These are phyloP conservation scores for Vulpes ferrilata DNA, from an alignment of 2,113 vertebrate genomes.

Conservation along the genomic window DNA sequence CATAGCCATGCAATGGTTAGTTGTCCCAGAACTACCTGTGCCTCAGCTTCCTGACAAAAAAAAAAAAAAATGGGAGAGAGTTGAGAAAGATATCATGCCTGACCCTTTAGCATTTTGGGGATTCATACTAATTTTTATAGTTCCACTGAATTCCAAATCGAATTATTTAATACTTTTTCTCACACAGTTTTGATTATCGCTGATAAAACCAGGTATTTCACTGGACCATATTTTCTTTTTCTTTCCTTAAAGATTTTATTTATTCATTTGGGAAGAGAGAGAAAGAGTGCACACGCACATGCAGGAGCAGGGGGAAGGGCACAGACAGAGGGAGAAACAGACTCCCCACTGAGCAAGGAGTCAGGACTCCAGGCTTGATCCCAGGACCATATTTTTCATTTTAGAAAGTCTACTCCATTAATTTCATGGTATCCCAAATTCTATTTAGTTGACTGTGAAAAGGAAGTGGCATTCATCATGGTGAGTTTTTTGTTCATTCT, in stretches of 20 bases:
- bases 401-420: conserved; percentile 28
- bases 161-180: not conserved
- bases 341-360: too few species aligned
- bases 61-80: not conserved
- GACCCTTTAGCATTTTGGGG: not conserved
- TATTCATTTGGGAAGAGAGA: too few species aligned
- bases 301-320: too few species aligned
- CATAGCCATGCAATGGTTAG: not conserved
- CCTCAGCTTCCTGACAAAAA: not conserved
- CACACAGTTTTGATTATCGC: not conserved
- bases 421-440: conserved; percentile 14
- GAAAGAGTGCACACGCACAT: too few species aligned
- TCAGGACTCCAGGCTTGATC: too few species aligned
- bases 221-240: not conserved
- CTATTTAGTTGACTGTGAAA: not conserved
- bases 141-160: not conserved
- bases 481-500: not conserved
- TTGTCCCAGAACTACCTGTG: not conserved
- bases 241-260: too few species aligned
- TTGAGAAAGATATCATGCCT: not conserved
- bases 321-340: too few species aligned
- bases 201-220: not conserved
- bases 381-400: not conserved
- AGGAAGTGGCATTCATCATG: not conserved
- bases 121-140: not conserved